phyloP scores from a whole-genome alignment of 2,113 vertebrate species.

The Rhabdornis inornatus region DNA sequence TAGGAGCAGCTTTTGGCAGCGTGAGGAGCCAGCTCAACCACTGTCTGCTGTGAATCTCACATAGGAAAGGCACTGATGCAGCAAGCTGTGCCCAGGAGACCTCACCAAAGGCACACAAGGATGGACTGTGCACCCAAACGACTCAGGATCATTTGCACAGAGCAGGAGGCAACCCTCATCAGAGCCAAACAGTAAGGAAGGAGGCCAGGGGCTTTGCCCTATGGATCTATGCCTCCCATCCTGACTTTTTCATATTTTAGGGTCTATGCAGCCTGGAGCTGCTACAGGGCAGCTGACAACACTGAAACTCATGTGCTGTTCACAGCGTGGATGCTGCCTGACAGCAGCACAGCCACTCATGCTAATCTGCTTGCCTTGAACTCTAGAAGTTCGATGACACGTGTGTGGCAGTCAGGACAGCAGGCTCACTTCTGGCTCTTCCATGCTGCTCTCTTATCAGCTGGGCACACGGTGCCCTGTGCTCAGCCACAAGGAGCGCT shows the following conservation, averaged over 20 bases:
- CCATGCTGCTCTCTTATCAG: not conserved
- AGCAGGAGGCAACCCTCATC: not conserved
- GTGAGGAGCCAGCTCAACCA: not conserved
- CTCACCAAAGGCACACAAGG: not conserved
- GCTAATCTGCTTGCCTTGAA: not conserved
- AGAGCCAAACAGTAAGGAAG: not conserved
- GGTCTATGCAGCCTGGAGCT: not conserved
- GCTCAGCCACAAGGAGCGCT: not conserved
- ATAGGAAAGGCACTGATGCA: not conserved
- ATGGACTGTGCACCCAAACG: not conserved
- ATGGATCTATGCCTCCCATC: not conserved
- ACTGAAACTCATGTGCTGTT: fast-evolving
- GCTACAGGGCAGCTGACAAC: not conserved
- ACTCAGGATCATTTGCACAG: not conserved
- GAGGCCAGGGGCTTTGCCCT: not conserved
- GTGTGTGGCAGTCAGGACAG: not conserved
- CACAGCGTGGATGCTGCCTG: fast-evolving
- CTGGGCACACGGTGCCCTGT: not conserved
- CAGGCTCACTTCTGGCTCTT: fast-evolving
- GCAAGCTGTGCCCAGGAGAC: not conserved
- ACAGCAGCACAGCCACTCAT: fast-evolving
- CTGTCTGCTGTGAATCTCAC: not conserved
- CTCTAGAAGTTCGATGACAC: not conserved
- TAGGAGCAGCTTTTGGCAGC: not conserved
- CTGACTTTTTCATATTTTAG: not conserved